Evolutionary conservation across 2,888 invertebrate genomes (phyloP).

Genomic region (Campopleginae sp.): DNA sequence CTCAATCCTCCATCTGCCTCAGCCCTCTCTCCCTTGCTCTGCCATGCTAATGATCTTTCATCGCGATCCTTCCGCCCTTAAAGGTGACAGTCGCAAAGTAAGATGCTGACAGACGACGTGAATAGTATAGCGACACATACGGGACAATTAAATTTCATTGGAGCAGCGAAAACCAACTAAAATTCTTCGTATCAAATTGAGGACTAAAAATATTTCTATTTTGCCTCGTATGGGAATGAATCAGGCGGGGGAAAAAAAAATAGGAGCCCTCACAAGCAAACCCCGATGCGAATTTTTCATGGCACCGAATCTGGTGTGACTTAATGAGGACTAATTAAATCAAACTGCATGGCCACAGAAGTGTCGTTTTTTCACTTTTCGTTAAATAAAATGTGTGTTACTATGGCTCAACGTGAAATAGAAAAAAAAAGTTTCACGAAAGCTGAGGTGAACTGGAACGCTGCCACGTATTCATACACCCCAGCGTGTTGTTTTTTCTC

Average conservation of each 20-base stretch:
- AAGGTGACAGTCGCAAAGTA: neutral
- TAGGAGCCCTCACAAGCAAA: neutral
- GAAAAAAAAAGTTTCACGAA: neutral
- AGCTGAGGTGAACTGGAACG: neutral
- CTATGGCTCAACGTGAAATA: neutral
- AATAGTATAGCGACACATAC: conserved; percentile 1
- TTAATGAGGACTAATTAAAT: neutral
- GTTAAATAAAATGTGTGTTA: neutral
- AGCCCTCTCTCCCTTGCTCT: neutral
- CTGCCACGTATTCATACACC: neutral
- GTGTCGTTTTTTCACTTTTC: neutral
- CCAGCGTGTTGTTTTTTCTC: neutral
- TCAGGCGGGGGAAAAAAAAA: neutral
- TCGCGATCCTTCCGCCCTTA: neutral
- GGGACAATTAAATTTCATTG: neutral
- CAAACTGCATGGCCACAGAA: neutral
- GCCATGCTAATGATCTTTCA: conserved; percentile 46
- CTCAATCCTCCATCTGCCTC: conserved; percentile 11
- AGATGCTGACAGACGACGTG: neutral
- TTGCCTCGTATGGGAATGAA: neutral
- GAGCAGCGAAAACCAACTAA: neutral
- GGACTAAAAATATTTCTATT: neutral
- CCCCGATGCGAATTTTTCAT: neutral
- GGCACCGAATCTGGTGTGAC: neutral
- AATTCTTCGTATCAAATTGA: neutral